Conservation (phyloP, 2,888 invertebrate genomes). For the Caenorhabditis doughertyi region DNA sequence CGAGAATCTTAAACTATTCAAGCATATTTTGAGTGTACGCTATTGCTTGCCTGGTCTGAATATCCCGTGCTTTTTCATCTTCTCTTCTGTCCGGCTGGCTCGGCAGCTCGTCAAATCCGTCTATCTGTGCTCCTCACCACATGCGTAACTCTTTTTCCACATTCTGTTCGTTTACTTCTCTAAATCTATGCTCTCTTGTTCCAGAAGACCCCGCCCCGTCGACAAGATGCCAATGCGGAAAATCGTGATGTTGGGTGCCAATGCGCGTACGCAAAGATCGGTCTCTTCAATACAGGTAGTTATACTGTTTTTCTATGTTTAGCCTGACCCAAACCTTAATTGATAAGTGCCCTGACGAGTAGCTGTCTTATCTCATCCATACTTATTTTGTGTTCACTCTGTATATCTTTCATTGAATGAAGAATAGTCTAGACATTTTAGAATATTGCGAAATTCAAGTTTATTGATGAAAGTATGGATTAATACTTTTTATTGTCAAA, state of each 20-base stretch:
- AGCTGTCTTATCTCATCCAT: too few relatives aligned
- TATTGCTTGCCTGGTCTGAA: constrained; percentile 26
- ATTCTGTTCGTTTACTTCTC: constrained; percentile 36
- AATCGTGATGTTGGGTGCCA: constrained; percentile 73
- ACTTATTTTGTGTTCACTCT: too few relatives aligned
- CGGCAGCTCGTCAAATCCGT: constrained; percentile 58
- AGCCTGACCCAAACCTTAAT: too few relatives aligned
- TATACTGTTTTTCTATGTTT: neutral
- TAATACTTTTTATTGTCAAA: too few relatives aligned
- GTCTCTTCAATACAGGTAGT: constrained; percentile 72
- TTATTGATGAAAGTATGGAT: too few relatives aligned
- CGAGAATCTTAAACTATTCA: neutral
- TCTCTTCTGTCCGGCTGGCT: constrained; percentile 17
- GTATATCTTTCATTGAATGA: too few relatives aligned
- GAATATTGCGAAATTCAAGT: too few relatives aligned
- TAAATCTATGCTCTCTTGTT: constrained; percentile 44
- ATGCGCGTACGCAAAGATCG: constrained; percentile 73
- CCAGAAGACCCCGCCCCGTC: constrained; percentile 59
- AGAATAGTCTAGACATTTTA: too few relatives aligned
- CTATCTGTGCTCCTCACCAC: constrained; percentile 43
- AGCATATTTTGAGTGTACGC: constrained; percentile 12
- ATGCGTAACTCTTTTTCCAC: constrained; percentile 52
- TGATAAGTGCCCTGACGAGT: too few relatives aligned
- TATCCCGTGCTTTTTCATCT: constrained; percentile 56
- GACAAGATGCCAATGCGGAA: constrained; percentile 62